phyloP scores from a whole-genome alignment of 2,113 vertebrate species.

The Psettodes erumei region DNA sequence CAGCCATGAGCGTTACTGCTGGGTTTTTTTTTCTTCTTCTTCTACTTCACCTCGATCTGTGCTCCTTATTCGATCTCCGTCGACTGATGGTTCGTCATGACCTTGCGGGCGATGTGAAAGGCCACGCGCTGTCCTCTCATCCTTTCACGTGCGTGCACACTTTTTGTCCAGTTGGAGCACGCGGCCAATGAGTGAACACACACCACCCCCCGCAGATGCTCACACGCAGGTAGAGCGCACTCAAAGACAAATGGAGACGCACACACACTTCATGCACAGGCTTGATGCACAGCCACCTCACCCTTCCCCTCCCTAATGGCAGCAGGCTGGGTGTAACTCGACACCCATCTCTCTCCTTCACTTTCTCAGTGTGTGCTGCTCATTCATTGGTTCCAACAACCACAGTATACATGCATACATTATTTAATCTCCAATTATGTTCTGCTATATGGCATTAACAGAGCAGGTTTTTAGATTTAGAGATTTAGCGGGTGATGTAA shows the following conservation, averaged over 20 bases:
- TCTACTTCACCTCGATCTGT: conserved; percentile 39
- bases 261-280: conserved; percentile 23
- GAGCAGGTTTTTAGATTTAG: not conserved
- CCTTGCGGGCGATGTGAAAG: conserved; percentile 70
- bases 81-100: conserved; percentile 67
- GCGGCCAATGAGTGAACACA: conserved; percentile 26
- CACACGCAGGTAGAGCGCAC: conserved; percentile 35
- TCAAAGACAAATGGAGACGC: conserved; percentile 27
- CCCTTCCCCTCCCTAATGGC: conserved; percentile 51
- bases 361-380: conserved; percentile 13
- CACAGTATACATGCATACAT: not conserved
- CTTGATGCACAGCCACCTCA: conserved; percentile 36
- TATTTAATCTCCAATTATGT: not conserved
- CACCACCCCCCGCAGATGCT: conserved; percentile 30
- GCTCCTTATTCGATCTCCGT: conserved; percentile 71
- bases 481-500: not conserved
- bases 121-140: conserved; percentile 42
- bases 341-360: conserved; percentile 52
- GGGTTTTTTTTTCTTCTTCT: not conserved
- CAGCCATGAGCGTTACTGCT: conserved; percentile 19
- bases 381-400: not conserved
- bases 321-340: conserved; percentile 58
- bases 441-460: not conserved
- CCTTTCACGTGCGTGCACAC: conserved; percentile 51
- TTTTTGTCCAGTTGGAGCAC: conserved; percentile 50